Evolutionary conservation across 2,113 vertebrate genomes (phyloP), one percentile per base, ranked within the genome.

Genomic region (Gymnorhina tibicen): DNA sequence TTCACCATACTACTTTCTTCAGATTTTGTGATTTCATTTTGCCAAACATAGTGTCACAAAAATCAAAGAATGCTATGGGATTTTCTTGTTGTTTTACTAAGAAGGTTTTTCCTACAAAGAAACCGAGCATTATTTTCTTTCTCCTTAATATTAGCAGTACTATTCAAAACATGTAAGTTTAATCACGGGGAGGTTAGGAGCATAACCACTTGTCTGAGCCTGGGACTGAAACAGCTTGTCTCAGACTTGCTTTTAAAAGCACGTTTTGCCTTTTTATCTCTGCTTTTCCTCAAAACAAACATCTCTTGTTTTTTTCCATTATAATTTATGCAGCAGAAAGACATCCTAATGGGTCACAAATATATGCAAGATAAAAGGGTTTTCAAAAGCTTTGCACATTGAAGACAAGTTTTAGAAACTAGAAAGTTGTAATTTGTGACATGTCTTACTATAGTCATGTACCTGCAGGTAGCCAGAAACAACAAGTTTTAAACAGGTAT

Each of bases 301-400:
- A 63, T 47, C 17, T 76, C 63, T 67, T 68, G 18, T 8, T 78
- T 96, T 89, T 73, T 35, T 4, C 60, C 26, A 26, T 89, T 89
- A 28, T 52, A 93, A 89, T 93, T 93, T 81, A 62, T 69, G 73
- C 41, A 42, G 49, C 15, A 89, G 85, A 95, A 91, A 81, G 56
- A 60, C 47, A 67, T 58, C 32, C 37, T 91, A 85, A 89, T 44
- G 64, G 76, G 11, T 95, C 46, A 78, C 37, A 91, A 88, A 78
- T 42, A 87, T 42, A 82, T 85, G 76, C 37, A 86, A 91, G 73
- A 94, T 89, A 93, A 96, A 95, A 95, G 77, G 52, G 19, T 91
- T 87, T 92, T 81, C 79, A 92, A 91, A 91, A 72, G 26, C 62
- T 73, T 56, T 14, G 14, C 59, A 72, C 18, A 39, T 5, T 49